Evolutionary conservation across 2,797 vertebrate species (phyloP).

Genomic region (Cossypha caffra): DNA sequence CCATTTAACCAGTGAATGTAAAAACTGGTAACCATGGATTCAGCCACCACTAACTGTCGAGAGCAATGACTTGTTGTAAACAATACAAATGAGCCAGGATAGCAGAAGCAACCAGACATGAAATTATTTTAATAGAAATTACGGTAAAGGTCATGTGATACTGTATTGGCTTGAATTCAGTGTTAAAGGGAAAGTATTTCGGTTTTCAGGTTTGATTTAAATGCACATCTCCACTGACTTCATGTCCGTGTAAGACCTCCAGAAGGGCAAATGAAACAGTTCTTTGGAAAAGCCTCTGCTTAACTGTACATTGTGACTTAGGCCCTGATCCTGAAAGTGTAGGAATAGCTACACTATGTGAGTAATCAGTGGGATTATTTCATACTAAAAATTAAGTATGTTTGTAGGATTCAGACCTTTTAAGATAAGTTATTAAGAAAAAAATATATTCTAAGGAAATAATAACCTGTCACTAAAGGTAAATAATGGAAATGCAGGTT

Average conservation of each 20-base stretch:
- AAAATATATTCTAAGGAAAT: not conserved
- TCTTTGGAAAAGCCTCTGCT: slow-evolving; percentile 31
- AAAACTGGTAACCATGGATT: slow-evolving; percentile 84
- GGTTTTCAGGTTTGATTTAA: slow-evolving; percentile 54
- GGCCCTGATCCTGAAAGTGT: not conserved
- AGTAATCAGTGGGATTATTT: not conserved
- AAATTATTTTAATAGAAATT: slow-evolving; percentile 85
- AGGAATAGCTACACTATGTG: not conserved
- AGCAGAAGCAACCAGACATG: slow-evolving; percentile 83
- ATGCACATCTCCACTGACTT: slow-evolving; percentile 41
- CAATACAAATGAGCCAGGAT: slow-evolving; percentile 82
- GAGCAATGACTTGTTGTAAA: slow-evolving; percentile 83
- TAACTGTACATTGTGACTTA: slow-evolving; percentile 38
- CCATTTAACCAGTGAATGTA: slow-evolving; percentile 82
- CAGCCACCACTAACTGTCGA: slow-evolving; percentile 79
- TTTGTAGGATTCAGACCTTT: not conserved
- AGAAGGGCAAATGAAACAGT: slow-evolving; percentile 17
- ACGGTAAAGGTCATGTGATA: slow-evolving; percentile 82
- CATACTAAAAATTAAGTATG: not conserved
- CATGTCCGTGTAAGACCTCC: not conserved
- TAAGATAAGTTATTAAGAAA: slow-evolving; percentile 4
- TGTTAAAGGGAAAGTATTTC: slow-evolving; percentile 79
- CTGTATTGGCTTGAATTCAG: slow-evolving; percentile 69
- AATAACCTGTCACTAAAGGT: not conserved
- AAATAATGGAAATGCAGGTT: not conserved